Base-by-base conservation (phyloP, 2,113 vertebrate species). In the Silurus meridionalis region DNA sequence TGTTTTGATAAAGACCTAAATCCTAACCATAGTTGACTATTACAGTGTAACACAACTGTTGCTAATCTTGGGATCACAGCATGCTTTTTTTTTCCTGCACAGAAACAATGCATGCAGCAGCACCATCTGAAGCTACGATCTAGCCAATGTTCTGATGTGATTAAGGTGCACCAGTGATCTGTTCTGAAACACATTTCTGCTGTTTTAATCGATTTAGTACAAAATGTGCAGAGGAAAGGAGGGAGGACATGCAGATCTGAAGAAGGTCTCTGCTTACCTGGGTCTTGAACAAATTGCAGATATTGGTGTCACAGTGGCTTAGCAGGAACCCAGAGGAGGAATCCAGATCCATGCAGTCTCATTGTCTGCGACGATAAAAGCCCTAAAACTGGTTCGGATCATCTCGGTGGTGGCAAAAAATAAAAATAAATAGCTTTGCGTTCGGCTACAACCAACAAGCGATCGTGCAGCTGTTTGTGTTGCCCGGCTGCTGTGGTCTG, bases 401-500 rank as follows among this genome's bases (percentile, higher is more conserved):
- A 28, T 53, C 58, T 8, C 66, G 53, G 0, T 55, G 74, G 23
- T 25, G 74, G 50, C 23, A 8, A n/a, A 48, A 23, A 55, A 14
- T n/a, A 78, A 23, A 14, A 11, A 6, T 66, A 80, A 58, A n/a
- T 89, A 87, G 88, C 88, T 82, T 61, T 77, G 85, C 77, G 60
- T 83, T 84, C 80, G 83, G 86, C 85, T 64, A 17, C 55, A 61
- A 83, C 19, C 78, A 50, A 46, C 78, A 50, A 46, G 82, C 88
- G 37, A 63, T 83, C 88, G 80, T 25, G 86, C 88, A 89, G 88
- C 88, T 89, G 86, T 89, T 89, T 67, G 79, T 81, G 82, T 52
- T 67, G 53, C 86, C 79, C 53, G 37, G 37, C 37, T 74, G 80
- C 83, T 66, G 77, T 58, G n/a, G 50, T 85, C 50, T 11, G 23